Base-by-base conservation (phyloP, 2,888 invertebrate species). In the Metellina segmentata region DNA sequence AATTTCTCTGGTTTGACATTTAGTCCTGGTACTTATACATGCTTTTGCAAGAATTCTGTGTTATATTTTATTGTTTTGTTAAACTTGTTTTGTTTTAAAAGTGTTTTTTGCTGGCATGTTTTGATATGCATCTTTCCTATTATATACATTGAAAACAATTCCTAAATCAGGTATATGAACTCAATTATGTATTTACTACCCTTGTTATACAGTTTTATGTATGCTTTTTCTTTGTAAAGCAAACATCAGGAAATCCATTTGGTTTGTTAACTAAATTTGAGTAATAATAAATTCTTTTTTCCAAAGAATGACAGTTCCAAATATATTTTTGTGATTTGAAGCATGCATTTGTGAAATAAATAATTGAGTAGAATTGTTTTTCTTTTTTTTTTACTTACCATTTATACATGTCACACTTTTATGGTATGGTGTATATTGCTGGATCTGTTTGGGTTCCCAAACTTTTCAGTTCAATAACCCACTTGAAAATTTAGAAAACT, bases 341-440 rank as follows among this genome's bases (percentile, higher is more conserved):
- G 19, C n/a, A 72, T 81, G 20, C 49, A 72, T 85, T 85, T 81
- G 81, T 88, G 61, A 88, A 88, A 88, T 88, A 88, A 88, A 86
- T 69, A 16, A 78, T 49, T 48, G 72, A 87, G 81, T 71, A 88
- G 70, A 51, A 71, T 9, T 16, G 34, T 34, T 34, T 34, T 34
- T 34, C 34, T 34, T 4, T 34, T 34, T 34, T 34, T 4, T 34
- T n/a, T n/a, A n/a, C n/a, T n/a, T n/a, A n/a, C n/a, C n/a, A n/a
- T n/a, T n/a, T n/a, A n/a, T n/a, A n/a, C n/a, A n/a, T n/a, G n/a
- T n/a, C n/a, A n/a, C n/a, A n/a, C n/a, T n/a, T n/a, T n/a, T n/a
- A n/a, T 34, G 4, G 1, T 34, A 34, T 34, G 34, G 34, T 34
- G 34, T 34, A 34, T 34, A 34, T 34, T 34, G 34, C 34, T 34